A percentile compares a stretch with the other conserved stretches of the same genome.
Conservation (phyloP, 2,797 vertebrate genomes). For the Danio jaintianensis region DNA sequence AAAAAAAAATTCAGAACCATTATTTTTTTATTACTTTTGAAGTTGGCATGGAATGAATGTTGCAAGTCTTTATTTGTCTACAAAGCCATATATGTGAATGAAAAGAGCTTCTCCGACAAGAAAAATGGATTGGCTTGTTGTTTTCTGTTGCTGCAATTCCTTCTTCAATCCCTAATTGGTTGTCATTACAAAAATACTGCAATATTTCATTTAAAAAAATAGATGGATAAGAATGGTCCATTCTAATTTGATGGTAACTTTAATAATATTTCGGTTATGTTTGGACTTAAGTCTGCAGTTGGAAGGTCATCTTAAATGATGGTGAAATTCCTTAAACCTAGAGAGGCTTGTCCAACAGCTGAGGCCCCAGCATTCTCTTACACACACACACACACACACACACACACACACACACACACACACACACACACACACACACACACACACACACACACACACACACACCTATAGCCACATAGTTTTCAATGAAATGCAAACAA, state of each 20-base stretch:
- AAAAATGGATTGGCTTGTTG: too few species aligned
- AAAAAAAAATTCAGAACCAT: too few species aligned
- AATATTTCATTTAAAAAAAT: too few species aligned
- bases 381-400: not conserved
- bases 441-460: not conserved
- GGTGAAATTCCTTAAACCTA: constrained; percentile 13
- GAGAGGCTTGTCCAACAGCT: constrained; percentile 14
- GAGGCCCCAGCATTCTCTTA: not conserved
- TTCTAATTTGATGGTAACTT: not conserved
- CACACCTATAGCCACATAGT: not conserved
- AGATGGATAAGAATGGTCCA: too few species aligned
- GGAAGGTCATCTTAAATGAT: not conserved
- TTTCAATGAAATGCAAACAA: constrained; percentile 26
- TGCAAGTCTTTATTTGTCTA: too few species aligned
- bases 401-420: not conserved
- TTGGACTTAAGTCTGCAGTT: not conserved
- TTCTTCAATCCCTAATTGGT: too few species aligned
- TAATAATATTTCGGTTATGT: not conserved
- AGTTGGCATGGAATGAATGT: too few species aligned
- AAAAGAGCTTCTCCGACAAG: too few species aligned
- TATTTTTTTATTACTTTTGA: not conserved
- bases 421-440: rapidly evolving
- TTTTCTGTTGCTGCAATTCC: too few species aligned
- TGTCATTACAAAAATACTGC: too few species aligned
- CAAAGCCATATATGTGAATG: too few species aligned